Evolutionary conservation across 64 coral and sea anemone species (phyloP).

Genomic region (Stichodactyla helianthus): DNA sequence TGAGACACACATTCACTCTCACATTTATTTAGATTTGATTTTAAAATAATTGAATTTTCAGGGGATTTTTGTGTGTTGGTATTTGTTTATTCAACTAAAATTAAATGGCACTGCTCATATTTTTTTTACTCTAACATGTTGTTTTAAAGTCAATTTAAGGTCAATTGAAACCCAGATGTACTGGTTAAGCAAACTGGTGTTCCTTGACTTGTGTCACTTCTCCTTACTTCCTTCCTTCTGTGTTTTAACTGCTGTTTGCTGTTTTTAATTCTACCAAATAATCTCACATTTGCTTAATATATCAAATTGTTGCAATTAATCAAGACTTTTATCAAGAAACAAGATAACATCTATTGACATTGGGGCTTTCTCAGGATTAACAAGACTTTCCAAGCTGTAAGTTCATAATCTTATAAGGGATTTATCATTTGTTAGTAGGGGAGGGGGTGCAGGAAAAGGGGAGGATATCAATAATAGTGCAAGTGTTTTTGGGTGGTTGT

Average conservation of each 20-base stretch:
- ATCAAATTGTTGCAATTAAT: not conserved
- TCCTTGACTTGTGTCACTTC: not conserved
- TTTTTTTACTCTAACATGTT: not conserved
- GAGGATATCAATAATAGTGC: no score
- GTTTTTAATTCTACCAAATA: no score
- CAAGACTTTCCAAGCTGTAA: conserved; percentile 42
- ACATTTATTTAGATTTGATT: no score
- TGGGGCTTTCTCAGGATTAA: conserved; percentile 29
- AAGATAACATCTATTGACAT: conserved; percentile 14
- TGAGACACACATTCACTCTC: no score
- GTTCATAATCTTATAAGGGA: not conserved
- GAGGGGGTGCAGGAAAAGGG: no score
- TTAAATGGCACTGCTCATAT: not conserved
- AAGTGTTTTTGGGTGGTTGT: no score
- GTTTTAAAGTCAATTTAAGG: not conserved
- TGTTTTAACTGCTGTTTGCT: no score
- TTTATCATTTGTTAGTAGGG: no score
- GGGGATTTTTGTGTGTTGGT: no score
- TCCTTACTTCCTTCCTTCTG: no score
- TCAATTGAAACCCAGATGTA: not conserved
- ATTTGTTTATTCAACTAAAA: no score
- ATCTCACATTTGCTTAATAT: not conserved
- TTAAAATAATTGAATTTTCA: no score
- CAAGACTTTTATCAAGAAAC: conserved; percentile 43
- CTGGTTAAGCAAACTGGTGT: not conserved